Percentiles rank a stretch among this genome's conserved stretches.
Conservation (phyloP, 1,140 invertebrate genomes). For the Oedothorax gibbosus region DNA sequence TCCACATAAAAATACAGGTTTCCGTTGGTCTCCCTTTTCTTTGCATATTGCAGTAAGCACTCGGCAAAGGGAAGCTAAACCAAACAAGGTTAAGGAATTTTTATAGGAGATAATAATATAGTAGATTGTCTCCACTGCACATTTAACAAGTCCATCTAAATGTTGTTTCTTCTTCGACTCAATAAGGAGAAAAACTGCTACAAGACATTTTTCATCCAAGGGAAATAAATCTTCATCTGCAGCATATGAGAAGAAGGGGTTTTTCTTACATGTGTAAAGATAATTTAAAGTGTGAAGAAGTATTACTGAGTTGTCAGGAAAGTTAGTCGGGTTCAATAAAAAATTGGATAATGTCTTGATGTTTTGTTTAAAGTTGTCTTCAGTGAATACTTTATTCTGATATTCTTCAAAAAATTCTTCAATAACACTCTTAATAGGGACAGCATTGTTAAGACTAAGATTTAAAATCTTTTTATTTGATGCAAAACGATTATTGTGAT, state of each 20-base stretch:
- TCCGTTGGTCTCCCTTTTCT: no score
- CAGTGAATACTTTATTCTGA: no score
- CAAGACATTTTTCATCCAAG: not conserved
- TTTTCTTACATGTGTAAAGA: not conserved
- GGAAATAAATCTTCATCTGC: not conserved
- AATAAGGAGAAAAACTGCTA: not conserved
- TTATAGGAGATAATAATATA: not conserved
- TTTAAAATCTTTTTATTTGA: no score
- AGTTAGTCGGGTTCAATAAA: not conserved
- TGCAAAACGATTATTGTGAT: no score
- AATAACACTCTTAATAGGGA: no score
- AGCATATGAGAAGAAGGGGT: not conserved
- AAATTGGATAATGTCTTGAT: not conserved
- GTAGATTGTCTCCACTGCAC: not conserved
- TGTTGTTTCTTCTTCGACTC: not conserved
- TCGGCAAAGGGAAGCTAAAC: not conserved
- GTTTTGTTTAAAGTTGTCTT: no score
- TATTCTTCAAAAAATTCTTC: no score
- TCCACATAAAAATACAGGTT: not conserved
- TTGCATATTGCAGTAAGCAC: slow-evolving; percentile 4
- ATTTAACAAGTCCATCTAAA: not conserved
- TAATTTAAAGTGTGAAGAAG: not conserved
- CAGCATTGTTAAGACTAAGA: no score
- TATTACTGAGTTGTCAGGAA: not conserved
- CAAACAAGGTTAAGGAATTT: not conserved